Percentiles rank a stretch among this genome's conserved stretches.
Conservation (phyloP, 2,113 vertebrate genomes). For the Emydocephalus ijimae region DNA sequence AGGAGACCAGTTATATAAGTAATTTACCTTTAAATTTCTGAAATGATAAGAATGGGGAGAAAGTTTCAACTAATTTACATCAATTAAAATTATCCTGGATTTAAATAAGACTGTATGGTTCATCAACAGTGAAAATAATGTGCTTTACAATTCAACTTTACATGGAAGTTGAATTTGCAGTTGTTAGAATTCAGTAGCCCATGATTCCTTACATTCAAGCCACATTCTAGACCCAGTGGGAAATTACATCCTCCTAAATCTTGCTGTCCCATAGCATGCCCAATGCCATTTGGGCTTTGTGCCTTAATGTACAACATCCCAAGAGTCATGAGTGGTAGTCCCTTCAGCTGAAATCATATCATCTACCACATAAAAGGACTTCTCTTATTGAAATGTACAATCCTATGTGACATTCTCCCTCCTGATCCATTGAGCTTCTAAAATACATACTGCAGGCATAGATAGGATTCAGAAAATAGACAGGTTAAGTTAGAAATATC, state of each 20-base stretch:
- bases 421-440: background rate
- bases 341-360: background rate
- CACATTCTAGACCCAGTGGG: background rate
- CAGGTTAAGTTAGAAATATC: background rate
- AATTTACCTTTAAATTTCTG: background rate
- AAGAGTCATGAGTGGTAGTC: background rate
- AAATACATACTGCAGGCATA: background rate
- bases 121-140: background rate
- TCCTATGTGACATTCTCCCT: background rate
- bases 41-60: background rate
- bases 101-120: background rate
- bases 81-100: background rate
- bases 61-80: background rate
- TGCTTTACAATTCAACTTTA: background rate
- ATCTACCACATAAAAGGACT: background rate
- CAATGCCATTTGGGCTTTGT: background rate
- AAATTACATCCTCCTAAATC: background rate
- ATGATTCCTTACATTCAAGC: background rate
- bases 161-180: no score
- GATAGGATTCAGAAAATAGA: background rate
- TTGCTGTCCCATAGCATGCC: background rate
- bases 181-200: background rate
- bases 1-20: background rate
- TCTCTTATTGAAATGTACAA: background rate
- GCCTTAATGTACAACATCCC: background rate